Conservation (phyloP, 2,113 vertebrate species). For the Sebastes schlegelii region DNA sequence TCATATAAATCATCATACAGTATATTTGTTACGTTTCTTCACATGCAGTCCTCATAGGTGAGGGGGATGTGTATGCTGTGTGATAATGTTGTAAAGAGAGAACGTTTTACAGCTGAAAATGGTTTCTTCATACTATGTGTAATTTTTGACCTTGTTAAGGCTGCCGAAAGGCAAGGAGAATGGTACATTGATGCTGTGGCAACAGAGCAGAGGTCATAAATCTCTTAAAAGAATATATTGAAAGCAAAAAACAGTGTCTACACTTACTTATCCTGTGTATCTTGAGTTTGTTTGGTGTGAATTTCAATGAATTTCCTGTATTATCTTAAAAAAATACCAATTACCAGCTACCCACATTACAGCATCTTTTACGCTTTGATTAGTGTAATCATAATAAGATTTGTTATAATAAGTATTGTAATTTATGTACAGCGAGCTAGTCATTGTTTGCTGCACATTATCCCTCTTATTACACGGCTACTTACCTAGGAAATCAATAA, state of each 20-base stretch:
- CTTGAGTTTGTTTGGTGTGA: background rate
- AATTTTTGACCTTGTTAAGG: conserved; percentile 4
- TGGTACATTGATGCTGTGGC: conserved; percentile 6
- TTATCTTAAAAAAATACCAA: background rate
- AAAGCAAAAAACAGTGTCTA: background rate
- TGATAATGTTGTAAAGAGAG: background rate
- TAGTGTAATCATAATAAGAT: background rate
- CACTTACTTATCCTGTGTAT: background rate
- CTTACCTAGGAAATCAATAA: too few species aligned
- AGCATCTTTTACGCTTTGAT: background rate
- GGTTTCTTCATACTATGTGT: background rate
- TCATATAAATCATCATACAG: background rate
- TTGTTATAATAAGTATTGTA: too few species aligned
- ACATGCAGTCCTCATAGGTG: background rate
- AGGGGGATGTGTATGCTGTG: too few species aligned
- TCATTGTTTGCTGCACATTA: too few species aligned
- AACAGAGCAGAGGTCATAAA: background rate
- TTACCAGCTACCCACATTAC: background rate
- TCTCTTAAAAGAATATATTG: background rate
- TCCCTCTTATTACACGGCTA: too few species aligned
- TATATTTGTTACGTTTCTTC: background rate
- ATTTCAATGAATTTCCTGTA: background rate
- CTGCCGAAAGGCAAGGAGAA: background rate
- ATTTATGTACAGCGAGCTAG: too few species aligned
- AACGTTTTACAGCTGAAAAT: background rate